Base-by-base conservation (phyloP, 2,888 invertebrate genomes). In the Oscheius onirici region DNA sequence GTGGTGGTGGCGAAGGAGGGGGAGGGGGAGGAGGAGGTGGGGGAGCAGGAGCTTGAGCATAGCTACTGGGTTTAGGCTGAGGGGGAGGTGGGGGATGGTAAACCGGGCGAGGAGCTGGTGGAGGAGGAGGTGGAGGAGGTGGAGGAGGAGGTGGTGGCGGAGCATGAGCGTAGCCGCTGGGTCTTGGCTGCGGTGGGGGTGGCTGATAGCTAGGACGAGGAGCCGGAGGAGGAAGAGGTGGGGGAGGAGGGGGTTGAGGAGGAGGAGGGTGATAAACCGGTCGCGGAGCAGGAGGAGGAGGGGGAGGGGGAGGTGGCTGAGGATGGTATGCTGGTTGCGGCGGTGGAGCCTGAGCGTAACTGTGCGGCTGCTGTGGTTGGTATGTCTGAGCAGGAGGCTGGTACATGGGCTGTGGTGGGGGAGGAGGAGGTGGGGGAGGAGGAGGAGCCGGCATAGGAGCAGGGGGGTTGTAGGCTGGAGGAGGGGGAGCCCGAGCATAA, bases 391-490 rank as follows among this genome's bases (percentile, higher is more conserved):
- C 20, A 17, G 49, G 49, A 49, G 46, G n/a, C 3, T 15, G 17
- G 46, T 46, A 46, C 3, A n/a, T 40, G 5, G 17, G 13, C 43
- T 17, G 40, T 2, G 40, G 28, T 40, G n/a, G 44, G 24, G 46
- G 26, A 41, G 41, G 58, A 58, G 58, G 40, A 60, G 58, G 58
- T 40, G 61, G 44, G 22, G 61, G 43, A 10, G 46, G 46, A 13
- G 46, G n/a, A 10, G 49, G 22, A 17, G 17, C 17, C 20, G 1
- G 10, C 49, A 22, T 17, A 49, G n/a, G 49, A 17, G 49, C 20
- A 1, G 49, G 20, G n/a, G 49, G 17, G 6, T 15, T 10, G 17
- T 10, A 10, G 17, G 49, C 20, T 3, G 49, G n/a, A 49, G 49
- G 49, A 17, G 49, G 49, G 17, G 49, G 49, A 49, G 49, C 46